Evolutionary conservation across 2,797 vertebrate species (phyloP).

Genomic region (Anableps anableps): DNA sequence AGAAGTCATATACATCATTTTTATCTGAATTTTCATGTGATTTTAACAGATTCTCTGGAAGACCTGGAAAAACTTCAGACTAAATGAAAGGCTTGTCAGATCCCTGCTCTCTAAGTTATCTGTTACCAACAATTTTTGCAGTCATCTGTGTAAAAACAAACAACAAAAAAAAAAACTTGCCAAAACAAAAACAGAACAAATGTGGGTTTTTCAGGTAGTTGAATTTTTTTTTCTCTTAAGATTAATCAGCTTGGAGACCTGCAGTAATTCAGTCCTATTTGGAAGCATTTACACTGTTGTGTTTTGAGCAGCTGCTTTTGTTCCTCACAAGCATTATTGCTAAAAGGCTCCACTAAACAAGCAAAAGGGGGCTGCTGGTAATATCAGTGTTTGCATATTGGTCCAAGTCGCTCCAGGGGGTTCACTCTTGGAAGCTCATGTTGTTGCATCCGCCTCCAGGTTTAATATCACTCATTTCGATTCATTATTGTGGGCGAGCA

Average conservation of each 20-base stretch:
- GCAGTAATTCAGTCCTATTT: background rate
- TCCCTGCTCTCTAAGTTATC: background rate
- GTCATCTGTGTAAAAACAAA: too few species aligned
- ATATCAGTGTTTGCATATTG: constrained; percentile 34
- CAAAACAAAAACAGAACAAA: background rate
- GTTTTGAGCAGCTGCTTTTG: background rate
- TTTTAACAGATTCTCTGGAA: background rate
- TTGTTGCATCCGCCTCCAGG: constrained; percentile 51
- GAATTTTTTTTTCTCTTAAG: background rate
- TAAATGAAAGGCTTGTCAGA: background rate
- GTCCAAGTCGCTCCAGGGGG: constrained; percentile 25
- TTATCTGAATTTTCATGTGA: too few species aligned
- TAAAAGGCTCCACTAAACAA: background rate
- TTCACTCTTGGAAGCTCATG: constrained; percentile 42
- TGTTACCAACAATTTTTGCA: background rate
- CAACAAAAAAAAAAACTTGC: background rate
- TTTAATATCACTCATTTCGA: constrained; percentile 73
- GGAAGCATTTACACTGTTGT: background rate
- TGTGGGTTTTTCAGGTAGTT: background rate
- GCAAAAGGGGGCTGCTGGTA: constrained; percentile 20
- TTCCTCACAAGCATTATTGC: background rate
- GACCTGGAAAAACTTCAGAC: too few species aligned
- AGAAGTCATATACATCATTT: too few species aligned
- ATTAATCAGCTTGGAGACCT: background rate
- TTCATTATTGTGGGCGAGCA: constrained; percentile 54